Evolutionary conservation across 2,113 vertebrate genomes (phyloP).

Genomic region (Mandrillus leucophaeus): DNA sequence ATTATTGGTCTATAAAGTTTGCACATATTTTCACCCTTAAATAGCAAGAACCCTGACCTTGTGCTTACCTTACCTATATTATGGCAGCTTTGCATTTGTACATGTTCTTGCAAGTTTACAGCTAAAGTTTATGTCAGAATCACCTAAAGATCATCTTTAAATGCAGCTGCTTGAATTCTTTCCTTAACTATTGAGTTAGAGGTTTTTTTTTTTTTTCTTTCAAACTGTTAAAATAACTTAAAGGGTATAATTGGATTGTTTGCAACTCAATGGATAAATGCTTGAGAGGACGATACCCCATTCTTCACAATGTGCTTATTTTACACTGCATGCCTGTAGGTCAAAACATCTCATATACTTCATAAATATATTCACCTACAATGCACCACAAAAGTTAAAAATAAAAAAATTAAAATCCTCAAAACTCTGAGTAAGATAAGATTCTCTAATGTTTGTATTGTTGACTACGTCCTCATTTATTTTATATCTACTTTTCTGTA

Average conservation of each 20-base stretch:
- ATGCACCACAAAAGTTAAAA: no score
- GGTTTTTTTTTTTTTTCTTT: neutral
- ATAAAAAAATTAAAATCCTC: neutral
- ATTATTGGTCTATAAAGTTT: neutral
- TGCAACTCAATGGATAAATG: no score
- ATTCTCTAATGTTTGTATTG: neutral
- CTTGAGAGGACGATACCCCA: no score
- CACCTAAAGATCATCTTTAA: neutral
- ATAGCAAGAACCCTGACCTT: neutral
- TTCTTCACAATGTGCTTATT: no score
- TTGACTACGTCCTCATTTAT: neutral
- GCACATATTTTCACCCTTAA: neutral
- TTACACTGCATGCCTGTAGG: no score
- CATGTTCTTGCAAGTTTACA: neutral
- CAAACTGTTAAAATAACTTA: no score
- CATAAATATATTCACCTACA: no score
- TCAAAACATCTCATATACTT: no score
- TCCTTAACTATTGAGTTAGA: neutral
- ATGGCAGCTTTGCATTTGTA: neutral
- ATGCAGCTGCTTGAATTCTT: neutral
- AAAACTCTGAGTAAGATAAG: neutral
- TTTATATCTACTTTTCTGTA: neutral
- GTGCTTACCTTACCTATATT: neutral
- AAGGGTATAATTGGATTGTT: no score
- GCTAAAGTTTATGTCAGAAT: constrained; percentile 7